phyloP scores from a whole-genome alignment of 2,113 vertebrate species.

The Ailurus styani region DNA sequence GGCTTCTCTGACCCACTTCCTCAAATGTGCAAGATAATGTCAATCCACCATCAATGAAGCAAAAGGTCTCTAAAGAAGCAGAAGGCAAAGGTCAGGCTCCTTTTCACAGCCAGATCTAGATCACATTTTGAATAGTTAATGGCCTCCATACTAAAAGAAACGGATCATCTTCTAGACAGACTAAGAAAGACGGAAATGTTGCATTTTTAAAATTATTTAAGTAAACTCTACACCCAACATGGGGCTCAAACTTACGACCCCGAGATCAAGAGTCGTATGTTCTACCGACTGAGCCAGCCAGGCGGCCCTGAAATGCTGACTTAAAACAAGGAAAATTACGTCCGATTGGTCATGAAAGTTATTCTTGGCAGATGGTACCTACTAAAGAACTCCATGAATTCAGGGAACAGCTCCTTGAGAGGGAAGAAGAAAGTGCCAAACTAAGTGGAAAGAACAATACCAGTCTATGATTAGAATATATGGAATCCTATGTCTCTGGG shows the following conservation, averaged over 20 bases:
- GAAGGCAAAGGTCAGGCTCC: conserved; percentile 83
- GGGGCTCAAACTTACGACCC: neutral
- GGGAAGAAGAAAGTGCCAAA: conserved; percentile 91
- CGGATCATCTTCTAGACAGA: conserved; percentile 89
- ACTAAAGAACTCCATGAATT: conserved; percentile 90
- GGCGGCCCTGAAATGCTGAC: conserved; percentile 11
- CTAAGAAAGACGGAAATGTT: conserved; percentile 90
- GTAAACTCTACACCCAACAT: neutral
- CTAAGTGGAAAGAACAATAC: conserved; percentile 92
- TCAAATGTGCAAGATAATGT: conserved; percentile 87
- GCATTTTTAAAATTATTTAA: neutral
- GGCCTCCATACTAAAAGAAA: conserved; percentile 94
- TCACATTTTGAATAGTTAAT: conserved; percentile 93
- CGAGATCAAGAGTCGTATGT: neutral
- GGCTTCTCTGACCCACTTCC: neutral
- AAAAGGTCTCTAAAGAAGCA: conserved; percentile 85
- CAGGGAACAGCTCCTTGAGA: conserved; percentile 89
- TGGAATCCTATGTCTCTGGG: conserved; percentile 91
- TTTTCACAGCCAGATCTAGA: conserved; percentile 88
- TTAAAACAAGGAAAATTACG: conserved; percentile 89
- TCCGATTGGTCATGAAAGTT: conserved; percentile 90
- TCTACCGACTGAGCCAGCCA: neutral
- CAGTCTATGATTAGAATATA: conserved; percentile 84
- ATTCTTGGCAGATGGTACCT: conserved; percentile 88
- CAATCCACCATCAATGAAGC: conserved; percentile 93